These are phyloP conservation scores for Plutella xylostella DNA, from an alignment of 2,888 invertebrate species.

Conservation along the genomic window DNA sequence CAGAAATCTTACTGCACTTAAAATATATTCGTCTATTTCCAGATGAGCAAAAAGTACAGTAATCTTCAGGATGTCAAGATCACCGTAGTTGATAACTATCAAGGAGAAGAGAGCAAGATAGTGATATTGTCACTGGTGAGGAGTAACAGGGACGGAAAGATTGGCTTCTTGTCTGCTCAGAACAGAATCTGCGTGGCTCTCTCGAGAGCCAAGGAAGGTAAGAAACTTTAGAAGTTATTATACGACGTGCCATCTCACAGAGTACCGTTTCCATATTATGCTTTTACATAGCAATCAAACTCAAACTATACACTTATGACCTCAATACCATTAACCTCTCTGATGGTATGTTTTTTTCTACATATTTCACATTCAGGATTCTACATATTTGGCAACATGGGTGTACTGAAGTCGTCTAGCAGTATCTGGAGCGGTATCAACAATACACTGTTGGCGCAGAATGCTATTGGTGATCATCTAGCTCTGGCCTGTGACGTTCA, in stretches of 20 bases:
- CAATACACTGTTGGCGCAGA: conserved; percentile 43
- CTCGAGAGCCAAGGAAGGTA: conserved; percentile 74
- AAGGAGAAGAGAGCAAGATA: conserved; percentile 85
- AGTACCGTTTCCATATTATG: no score
- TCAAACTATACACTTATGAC: no score
- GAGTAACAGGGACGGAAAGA: conserved; percentile 74
- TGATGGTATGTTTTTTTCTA: no score
- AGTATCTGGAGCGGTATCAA: conserved; percentile 62
- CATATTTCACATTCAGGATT: conserved; percentile 62
- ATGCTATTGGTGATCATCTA: conserved; percentile 64
- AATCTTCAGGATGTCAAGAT: conserved; percentile 66
- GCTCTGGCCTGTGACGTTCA: conserved; percentile 60
- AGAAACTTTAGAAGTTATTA: neutral
- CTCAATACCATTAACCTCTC: no score
- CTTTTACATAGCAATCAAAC: no score
- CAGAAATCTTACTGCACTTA: neutral
- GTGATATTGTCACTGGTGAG: conserved; percentile 83
- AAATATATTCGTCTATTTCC: conserved; percentile 7
- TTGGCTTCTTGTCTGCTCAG: conserved; percentile 77
- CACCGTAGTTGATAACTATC: conserved; percentile 81
- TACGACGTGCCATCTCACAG: no score
- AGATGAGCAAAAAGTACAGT: conserved; percentile 40
- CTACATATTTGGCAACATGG: conserved; percentile 81
- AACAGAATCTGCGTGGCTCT: conserved; percentile 84
- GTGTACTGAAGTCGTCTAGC: conserved; percentile 61